phyloP scores from a whole-genome alignment of 2,113 vertebrate genomes.

The Glareola pratincola region DNA sequence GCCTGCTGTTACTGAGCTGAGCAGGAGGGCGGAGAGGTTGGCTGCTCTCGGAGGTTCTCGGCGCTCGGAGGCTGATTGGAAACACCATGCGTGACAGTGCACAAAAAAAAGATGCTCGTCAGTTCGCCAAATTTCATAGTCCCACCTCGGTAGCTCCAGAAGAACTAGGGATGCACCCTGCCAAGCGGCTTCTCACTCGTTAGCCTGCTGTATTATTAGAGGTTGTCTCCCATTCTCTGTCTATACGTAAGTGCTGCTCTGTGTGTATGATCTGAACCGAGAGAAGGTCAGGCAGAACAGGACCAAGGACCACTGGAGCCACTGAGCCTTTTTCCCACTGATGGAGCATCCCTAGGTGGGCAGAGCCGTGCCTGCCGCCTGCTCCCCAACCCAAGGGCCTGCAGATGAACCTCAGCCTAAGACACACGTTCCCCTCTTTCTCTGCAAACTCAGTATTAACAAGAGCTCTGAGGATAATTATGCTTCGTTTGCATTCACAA shows the following conservation, averaged over 20 bases:
- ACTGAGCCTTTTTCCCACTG: background rate
- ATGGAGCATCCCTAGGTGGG: background rate
- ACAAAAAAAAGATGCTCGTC: conserved; percentile 7
- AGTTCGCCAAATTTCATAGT: background rate
- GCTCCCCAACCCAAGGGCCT: background rate
- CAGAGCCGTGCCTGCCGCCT: background rate
- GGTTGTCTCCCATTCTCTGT: background rate
- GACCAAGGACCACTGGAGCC: background rate
- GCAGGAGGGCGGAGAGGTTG: conserved; percentile 25
- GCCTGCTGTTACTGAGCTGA: conserved; percentile 13
- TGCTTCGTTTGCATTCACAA: background rate
- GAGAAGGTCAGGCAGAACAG: background rate
- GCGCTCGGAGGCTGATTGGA: background rate
- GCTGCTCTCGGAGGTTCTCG: background rate
- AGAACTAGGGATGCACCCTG: background rate
- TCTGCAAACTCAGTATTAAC: background rate
- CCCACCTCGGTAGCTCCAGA: background rate
- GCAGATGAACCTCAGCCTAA: background rate
- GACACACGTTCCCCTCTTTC: background rate
- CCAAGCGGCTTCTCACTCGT: background rate
- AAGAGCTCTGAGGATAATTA: background rate
- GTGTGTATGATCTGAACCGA: background rate
- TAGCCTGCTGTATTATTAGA: background rate
- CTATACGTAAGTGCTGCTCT: background rate
- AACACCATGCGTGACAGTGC: conserved; percentile 26